These are phyloP conservation scores for Apodemus agrarius DNA, from an alignment of 2,797 vertebrate species.

Conservation along the genomic window DNA sequence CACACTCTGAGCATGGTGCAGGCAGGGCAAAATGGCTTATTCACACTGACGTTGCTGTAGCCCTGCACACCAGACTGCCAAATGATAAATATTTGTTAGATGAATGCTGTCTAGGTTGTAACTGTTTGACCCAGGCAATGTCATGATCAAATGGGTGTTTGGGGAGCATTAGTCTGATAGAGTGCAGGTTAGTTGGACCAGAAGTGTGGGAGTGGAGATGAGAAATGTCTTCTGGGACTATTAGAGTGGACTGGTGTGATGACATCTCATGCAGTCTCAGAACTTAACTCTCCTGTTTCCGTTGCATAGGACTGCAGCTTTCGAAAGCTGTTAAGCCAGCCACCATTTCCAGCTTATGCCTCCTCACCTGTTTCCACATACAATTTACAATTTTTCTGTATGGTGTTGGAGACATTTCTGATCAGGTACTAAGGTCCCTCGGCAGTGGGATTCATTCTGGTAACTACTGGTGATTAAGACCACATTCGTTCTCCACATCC, in stretches of 20 bases:
- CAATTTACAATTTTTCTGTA: neutral
- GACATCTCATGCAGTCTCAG: neutral
- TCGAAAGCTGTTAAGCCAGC: neutral
- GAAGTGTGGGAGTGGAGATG: slow-evolving; percentile 59
- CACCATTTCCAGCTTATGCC: fast-evolving
- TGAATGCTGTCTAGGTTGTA: slow-evolving; percentile 73
- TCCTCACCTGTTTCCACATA: neutral
- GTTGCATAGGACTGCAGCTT: neutral
- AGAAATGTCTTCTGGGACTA: slow-evolving; percentile 42
- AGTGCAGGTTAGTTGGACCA: slow-evolving; percentile 62
- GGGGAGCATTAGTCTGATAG: slow-evolving; percentile 71
- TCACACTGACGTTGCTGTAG: neutral
- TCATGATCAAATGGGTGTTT: slow-evolving; percentile 61
- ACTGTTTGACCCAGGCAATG: slow-evolving; percentile 66
- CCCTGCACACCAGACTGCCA: slow-evolving; percentile 57
- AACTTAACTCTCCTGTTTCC: slow-evolving; percentile 2
- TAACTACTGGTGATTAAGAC: neutral
- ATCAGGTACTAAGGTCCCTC: no score
- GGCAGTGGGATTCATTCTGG: no score
- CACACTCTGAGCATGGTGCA: neutral
- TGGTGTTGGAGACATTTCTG: neutral
- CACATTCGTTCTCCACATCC: fast-evolving
- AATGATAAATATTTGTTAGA: slow-evolving; percentile 73
- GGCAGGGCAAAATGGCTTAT: neutral
- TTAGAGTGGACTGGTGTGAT: neutral